Conservation (phyloP, 2,113 vertebrate genomes). For the Neomonachus schauinslandi region DNA sequence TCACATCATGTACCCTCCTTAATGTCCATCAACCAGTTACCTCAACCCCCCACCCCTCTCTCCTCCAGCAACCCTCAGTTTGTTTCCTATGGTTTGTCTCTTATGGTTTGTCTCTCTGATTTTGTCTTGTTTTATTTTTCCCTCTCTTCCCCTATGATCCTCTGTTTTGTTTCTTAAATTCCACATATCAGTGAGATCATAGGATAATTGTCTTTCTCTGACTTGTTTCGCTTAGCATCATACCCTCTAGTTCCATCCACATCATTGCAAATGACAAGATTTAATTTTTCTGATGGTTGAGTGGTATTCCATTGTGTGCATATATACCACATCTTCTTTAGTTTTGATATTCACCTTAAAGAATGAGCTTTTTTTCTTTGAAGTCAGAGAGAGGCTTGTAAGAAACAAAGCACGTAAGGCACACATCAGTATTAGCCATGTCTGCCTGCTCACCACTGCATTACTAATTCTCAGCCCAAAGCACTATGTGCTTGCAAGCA, state of each 20-base stretch:
- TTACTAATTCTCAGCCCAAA: neutral
- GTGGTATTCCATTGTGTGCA: neutral
- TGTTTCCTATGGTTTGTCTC: neutral
- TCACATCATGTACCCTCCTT: neutral
- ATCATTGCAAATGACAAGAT: neutral
- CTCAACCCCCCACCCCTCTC: neutral
- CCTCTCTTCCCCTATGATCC: neutral
- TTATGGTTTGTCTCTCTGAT: neutral
- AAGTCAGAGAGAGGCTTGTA: neutral
- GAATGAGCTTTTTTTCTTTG: neutral
- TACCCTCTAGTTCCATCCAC: neutral
- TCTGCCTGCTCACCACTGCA: neutral
- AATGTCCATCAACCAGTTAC: neutral
- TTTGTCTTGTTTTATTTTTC: neutral
- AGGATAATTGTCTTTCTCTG: neutral
- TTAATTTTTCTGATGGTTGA: neutral
- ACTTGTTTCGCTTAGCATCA: neutral
- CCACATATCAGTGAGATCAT: neutral
- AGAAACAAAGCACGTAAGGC: neutral
- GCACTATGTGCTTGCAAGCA: neutral
- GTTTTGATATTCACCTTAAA: neutral
- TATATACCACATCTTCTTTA: too few species aligned
- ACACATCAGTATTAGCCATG: neutral
- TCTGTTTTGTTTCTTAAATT: neutral
- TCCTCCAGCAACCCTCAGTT: neutral